Evolutionary conservation across 1,140 invertebrate species (phyloP).

Genomic region (Zaprionus davidi): DNA sequence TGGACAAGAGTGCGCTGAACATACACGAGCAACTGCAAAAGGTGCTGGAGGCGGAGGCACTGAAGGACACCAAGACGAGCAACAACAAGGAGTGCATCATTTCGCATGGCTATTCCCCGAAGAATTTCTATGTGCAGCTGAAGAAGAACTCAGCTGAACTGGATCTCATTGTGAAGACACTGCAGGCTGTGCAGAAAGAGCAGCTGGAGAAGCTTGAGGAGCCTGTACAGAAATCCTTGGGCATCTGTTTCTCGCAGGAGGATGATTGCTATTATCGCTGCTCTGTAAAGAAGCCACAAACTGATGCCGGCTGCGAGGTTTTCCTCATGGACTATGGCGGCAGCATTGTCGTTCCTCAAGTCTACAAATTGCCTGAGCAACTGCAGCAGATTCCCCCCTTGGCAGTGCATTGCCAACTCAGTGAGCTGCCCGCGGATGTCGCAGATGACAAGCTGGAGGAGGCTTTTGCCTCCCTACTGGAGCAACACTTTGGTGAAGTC

Average conservation of each 20-base stretch:
- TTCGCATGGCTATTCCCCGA: constrained; percentile 88
- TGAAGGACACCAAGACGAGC: constrained; percentile 17
- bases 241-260: constrained; percentile 88
- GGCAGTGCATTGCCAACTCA: constrained; percentile 87
- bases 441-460: constrained; percentile 52
- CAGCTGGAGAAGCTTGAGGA: constrained; percentile 14
- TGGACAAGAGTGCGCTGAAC: constrained; percentile 52
- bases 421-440: constrained; percentile 52
- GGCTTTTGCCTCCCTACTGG: constrained; percentile 61
- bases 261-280: constrained; percentile 90
- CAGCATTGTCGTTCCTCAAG: constrained; percentile 85
- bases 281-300: constrained; percentile 86
- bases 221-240: constrained; percentile 63
- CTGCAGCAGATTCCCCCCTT: constrained; percentile 86
- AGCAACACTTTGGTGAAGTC: constrained; percentile 77
- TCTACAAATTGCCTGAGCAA: constrained; percentile 87
- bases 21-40: constrained; percentile 65
- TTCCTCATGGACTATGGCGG: constrained; percentile 91
- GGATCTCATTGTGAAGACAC: constrained; percentile 86
- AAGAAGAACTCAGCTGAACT: constrained; percentile 86
- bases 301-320: constrained; percentile 86
- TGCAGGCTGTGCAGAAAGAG: constrained; percentile 59
- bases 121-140: constrained; percentile 89
- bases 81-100: constrained; percentile 79
- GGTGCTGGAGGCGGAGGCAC: constrained; percentile 46